Conservation (phyloP, 2,888 invertebrate species). For the Ectemnius continuus region DNA sequence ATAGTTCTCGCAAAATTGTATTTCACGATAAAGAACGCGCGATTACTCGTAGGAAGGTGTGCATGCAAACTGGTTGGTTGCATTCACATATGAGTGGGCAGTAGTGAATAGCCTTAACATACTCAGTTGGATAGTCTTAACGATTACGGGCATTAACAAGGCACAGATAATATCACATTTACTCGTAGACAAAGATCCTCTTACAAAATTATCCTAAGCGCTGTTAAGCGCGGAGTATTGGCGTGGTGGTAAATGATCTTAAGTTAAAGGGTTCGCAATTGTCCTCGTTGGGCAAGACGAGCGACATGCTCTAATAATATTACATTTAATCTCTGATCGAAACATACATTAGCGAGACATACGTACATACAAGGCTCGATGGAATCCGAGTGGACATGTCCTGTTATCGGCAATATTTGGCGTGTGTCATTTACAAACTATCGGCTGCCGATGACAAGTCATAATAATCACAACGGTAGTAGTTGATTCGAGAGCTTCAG, state of each 20-base stretch:
- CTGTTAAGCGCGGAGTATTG: constrained; percentile 32
- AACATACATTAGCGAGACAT: background rate
- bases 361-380: background rate
- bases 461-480: background rate
- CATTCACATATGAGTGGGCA: constrained; percentile 27
- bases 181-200: constrained; percentile 43
- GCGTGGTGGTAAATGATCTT: constrained; percentile 33
- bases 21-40: constrained; percentile 4
- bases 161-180: constrained; percentile 67
- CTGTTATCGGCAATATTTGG: background rate
- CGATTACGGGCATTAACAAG: constrained; percentile 38
- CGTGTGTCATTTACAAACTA: background rate
- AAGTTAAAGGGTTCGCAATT: constrained; percentile 10
- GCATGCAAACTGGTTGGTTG: too few species aligned
- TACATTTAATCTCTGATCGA: background rate
- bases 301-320: too few species aligned
- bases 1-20: too few species aligned
- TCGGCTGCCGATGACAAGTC: background rate
- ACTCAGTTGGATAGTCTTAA: constrained; percentile 22
- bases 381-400: background rate
- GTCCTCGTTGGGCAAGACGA: too few species aligned
- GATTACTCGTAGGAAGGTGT: too few species aligned
- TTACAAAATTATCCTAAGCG: constrained; percentile 21
- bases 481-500: too few species aligned
- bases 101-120: constrained; percentile 41